These are phyloP conservation scores for Cinara cedri DNA, from an alignment of 2,888 invertebrate genomes.

Conservation along the genomic window DNA sequence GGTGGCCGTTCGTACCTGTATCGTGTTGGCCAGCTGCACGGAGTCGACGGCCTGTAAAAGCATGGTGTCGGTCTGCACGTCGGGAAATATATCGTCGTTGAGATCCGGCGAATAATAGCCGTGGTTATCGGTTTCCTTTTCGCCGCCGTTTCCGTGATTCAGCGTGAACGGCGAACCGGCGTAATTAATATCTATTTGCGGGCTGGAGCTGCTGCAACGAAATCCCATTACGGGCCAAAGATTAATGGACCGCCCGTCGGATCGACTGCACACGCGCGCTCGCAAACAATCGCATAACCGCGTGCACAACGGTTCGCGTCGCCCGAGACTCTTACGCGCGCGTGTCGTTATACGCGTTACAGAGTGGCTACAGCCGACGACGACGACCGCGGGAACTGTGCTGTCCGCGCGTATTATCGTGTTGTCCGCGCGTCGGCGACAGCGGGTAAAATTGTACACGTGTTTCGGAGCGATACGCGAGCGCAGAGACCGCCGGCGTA, in stretches of 20 bases:
- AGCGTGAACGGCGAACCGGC: constrained; percentile 44
- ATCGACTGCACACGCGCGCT: constrained; percentile 17
- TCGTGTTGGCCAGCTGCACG: constrained; percentile 67
- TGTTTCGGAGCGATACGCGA: no score
- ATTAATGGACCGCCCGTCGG: constrained; percentile 41
- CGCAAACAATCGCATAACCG: not conserved
- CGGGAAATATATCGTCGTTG: constrained; percentile 78
- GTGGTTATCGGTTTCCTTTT: constrained; percentile 62
- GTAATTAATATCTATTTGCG: constrained; percentile 57
- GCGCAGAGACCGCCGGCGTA: not conserved
- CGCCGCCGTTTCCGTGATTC: constrained; percentile 46
- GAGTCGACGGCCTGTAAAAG: constrained; percentile 72
- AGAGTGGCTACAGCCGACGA: not conserved
- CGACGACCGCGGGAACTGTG: not conserved
- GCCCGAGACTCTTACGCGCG: no score
- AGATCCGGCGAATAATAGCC: constrained; percentile 70
- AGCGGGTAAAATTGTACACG: no score
- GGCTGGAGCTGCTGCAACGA: constrained; percentile 55
- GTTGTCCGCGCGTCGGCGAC: no score
- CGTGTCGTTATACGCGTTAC: no score
- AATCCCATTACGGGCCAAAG: constrained; percentile 53
- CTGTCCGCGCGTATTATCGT: not conserved
- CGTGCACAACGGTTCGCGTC: not conserved
- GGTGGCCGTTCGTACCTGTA: no score
- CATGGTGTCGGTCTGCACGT: constrained; percentile 71